Evolutionary conservation across 2,888 invertebrate species (phyloP).

Genomic region (Stenodema calcarata): DNA sequence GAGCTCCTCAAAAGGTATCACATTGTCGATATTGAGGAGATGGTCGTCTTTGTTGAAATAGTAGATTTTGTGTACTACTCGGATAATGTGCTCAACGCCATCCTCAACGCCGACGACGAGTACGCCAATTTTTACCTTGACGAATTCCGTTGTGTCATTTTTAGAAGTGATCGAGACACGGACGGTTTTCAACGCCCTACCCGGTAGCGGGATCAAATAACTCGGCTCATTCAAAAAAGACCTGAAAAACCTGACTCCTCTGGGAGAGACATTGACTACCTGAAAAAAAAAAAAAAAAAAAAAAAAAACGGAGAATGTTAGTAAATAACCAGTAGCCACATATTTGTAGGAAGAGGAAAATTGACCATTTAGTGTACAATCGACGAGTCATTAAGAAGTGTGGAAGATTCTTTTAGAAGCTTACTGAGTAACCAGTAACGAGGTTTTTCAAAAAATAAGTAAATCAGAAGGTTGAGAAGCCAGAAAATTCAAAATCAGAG

Average conservation of each 20-base stretch:
- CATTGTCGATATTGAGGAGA: constrained; percentile 76
- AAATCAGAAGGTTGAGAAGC: too few species aligned
- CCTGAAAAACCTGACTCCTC: constrained; percentile 86
- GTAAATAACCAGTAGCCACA: too few species aligned
- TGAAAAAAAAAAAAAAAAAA: too few species aligned
- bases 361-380: too few species aligned
- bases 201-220: constrained; percentile 79
- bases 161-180: constrained; percentile 82
- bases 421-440: too few species aligned
- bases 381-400: too few species aligned
- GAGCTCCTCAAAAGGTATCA: constrained; percentile 79
- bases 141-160: constrained; percentile 66
- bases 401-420: too few species aligned
- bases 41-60: constrained; percentile 75
- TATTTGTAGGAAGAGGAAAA: too few species aligned
- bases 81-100: constrained; percentile 76
- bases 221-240: constrained; percentile 79
- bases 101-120: constrained; percentile 78
- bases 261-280: constrained; percentile 87
- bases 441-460: too few species aligned
- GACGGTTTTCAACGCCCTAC: constrained; percentile 83
- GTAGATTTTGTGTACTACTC: constrained; percentile 74
- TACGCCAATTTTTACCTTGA: constrained; percentile 73
- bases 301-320: background rate
- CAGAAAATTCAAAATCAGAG: too few species aligned